These are phyloP conservation scores for Phthorimaea operculella DNA, from an alignment of 1,140 invertebrate species.

Conservation along the genomic window DNA sequence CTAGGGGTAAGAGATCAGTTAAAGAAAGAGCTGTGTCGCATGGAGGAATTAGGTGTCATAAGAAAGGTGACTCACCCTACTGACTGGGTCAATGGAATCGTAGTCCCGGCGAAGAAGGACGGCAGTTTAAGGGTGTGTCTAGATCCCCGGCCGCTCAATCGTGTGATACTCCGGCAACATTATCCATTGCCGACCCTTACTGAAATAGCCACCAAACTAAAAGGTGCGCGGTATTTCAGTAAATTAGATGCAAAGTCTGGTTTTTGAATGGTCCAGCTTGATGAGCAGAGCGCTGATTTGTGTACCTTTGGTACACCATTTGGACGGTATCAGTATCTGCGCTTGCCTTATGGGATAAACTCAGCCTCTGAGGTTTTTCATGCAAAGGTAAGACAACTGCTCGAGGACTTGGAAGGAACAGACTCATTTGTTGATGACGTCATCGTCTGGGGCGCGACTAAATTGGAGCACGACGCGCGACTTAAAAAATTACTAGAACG, in stretches of 20 bases:
- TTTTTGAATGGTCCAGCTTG: background rate
- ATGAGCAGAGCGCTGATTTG: background rate
- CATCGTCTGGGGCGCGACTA: constrained; percentile 1
- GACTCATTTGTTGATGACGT: constrained; percentile 4
- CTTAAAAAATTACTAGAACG: background rate
- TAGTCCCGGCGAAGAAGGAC: background rate
- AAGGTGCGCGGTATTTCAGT: background rate
- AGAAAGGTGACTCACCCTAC: background rate
- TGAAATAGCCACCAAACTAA: background rate
- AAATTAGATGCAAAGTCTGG: constrained; percentile 2
- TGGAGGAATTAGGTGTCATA: background rate
- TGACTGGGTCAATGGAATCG: background rate
- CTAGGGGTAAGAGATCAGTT: background rate
- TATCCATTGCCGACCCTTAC: background rate
- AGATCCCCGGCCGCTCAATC: constrained; percentile 1
- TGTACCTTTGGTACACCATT: constrained; percentile 2
- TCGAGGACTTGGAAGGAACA: constrained; percentile 1
- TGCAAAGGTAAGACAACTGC: constrained; percentile 1
- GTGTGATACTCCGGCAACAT: background rate
- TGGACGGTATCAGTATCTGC: background rate
- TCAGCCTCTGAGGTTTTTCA: background rate
- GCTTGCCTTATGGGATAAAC: constrained; percentile 2
- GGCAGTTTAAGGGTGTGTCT: background rate
- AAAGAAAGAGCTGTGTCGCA: background rate
- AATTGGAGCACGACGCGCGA: background rate